These are phyloP conservation scores for Phenganax stokvisi DNA, from an alignment of 92 coral and sea anemone genomes.

Conservation along the genomic window DNA sequence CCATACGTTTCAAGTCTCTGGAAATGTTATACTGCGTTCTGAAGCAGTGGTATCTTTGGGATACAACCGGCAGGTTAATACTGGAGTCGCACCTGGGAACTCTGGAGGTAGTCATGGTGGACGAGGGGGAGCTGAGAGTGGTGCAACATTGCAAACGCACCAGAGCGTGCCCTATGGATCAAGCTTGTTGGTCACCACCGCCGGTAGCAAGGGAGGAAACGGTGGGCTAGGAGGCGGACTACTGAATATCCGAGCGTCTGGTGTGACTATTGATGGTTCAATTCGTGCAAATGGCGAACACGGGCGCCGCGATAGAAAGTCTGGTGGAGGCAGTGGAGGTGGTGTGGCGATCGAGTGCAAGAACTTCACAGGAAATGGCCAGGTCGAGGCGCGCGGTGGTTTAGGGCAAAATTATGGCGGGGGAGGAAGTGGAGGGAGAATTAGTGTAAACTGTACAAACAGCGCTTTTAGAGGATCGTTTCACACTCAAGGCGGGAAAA, in stretches of 20 bases:
- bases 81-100: slow-evolving; percentile 16
- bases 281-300: slow-evolving; percentile 25
- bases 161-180: slow-evolving; percentile 18
- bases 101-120: slow-evolving; percentile 39
- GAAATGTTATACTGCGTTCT: not conserved
- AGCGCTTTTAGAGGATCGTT: slow-evolving; percentile 9
- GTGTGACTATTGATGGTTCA: slow-evolving; percentile 6
- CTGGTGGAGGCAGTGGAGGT: slow-evolving; percentile 37
- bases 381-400: slow-evolving; percentile 15
- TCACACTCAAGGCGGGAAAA: slow-evolving; percentile 16
- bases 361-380: not conserved
- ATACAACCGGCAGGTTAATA: slow-evolving; percentile 2
- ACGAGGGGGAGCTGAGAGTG: slow-evolving; percentile 39
- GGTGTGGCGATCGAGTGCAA: slow-evolving; percentile 21
- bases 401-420: slow-evolving; percentile 25
- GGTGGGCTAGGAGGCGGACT: slow-evolving; percentile 34
- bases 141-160: not conserved
- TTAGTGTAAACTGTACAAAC: slow-evolving; percentile 18
- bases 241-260: slow-evolving; percentile 1
- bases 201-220: slow-evolving; percentile 30
- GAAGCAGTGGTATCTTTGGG: slow-evolving; percentile 9
- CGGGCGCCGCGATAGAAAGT: slow-evolving; percentile 2
- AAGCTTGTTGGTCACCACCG: not conserved
- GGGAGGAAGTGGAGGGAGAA: slow-evolving; percentile 30
- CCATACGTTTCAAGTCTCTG: slow-evolving; percentile 10